Evolutionary conservation across 2,888 invertebrate species (phyloP).

Genomic region (Euphydryas editha): DNA sequence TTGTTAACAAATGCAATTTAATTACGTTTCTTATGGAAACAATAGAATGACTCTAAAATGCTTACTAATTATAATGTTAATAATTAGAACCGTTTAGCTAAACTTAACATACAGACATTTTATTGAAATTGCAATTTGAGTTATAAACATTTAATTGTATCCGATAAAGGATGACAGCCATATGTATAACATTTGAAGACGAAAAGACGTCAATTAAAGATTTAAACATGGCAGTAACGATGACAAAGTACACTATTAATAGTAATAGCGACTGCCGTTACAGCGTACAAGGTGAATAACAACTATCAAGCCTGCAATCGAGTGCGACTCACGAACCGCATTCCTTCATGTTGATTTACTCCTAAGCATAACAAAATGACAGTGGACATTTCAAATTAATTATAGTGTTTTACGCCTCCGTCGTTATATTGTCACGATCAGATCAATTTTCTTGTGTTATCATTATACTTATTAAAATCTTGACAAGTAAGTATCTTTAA

Average conservation of each 20-base stretch:
- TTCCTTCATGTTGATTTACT: conserved; percentile 32
- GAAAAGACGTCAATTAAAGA: conserved; percentile 5
- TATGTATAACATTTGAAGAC: conserved; percentile 3
- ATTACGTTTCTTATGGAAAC: no score
- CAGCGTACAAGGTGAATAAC: conserved; percentile 32
- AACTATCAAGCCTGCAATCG: conserved; percentile 10
- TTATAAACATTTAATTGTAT: background rate
- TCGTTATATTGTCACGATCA: conserved; percentile 22
- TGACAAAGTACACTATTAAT: conserved; percentile 7
- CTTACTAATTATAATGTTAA: no score
- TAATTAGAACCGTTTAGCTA: no score
- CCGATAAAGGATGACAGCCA: background rate
- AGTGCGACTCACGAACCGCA: conserved; percentile 28
- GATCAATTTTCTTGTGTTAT: conserved; percentile 6
- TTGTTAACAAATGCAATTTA: no score
- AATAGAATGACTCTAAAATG: no score
- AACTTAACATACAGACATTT: no score
- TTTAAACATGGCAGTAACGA: conserved; percentile 5
- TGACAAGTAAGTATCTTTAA: background rate
- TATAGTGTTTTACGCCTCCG: conserved; percentile 17
- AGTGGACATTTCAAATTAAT: conserved; percentile 27
- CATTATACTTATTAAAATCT: background rate
- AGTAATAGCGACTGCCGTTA: conserved; percentile 12
- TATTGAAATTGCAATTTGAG: no score
- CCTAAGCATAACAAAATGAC: conserved; percentile 27